A percentile compares a stretch with the other conserved stretches of the same genome.
phyloP scores from a whole-genome alignment of 1,140 invertebrate genomes.

The Drosophila littoralis region DNA sequence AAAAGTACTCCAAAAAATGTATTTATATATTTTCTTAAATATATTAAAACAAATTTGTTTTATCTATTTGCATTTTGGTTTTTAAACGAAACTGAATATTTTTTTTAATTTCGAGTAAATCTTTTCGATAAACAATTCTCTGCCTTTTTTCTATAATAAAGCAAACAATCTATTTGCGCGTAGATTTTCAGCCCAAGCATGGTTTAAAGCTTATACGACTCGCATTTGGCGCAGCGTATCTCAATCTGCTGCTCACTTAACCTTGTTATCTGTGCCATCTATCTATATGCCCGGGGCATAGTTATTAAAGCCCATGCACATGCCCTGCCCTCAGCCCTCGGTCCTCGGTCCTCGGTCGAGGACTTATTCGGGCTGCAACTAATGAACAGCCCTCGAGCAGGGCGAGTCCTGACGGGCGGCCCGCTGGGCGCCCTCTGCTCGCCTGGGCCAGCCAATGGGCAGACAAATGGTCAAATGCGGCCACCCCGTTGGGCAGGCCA shows the following conservation, averaged over 20 bases:
- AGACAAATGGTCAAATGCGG: constrained; percentile 50
- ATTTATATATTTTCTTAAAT: no score
- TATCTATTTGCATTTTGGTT: no score
- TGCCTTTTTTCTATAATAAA: no score
- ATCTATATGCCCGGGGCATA: constrained; percentile 59
- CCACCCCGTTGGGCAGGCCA: constrained; percentile 24
- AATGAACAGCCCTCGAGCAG: constrained; percentile 35
- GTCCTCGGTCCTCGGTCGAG: not conserved
- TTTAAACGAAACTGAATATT: no score
- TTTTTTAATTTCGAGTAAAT: no score
- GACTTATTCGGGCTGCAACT: not conserved
- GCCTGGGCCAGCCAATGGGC: constrained; percentile 53
- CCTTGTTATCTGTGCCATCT: constrained; percentile 68
- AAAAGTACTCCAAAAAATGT: no score
- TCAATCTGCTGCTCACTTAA: constrained; percentile 36
- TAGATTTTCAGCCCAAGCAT: no score
- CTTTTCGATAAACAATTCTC: no score
- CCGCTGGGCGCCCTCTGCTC: constrained; percentile 17
- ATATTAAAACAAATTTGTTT: no score
- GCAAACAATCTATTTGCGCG: no score
- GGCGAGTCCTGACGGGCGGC: not conserved
- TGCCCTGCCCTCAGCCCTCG: constrained; percentile 9
- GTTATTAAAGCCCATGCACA: constrained; percentile 32
- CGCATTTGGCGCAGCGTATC: constrained; percentile 1
- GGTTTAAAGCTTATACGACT: not conserved